A percentile compares a stretch with the other conserved stretches of the same genome.
Conservation (phyloP, 2,113 vertebrate species). For the Mormyrus lacerda region DNA sequence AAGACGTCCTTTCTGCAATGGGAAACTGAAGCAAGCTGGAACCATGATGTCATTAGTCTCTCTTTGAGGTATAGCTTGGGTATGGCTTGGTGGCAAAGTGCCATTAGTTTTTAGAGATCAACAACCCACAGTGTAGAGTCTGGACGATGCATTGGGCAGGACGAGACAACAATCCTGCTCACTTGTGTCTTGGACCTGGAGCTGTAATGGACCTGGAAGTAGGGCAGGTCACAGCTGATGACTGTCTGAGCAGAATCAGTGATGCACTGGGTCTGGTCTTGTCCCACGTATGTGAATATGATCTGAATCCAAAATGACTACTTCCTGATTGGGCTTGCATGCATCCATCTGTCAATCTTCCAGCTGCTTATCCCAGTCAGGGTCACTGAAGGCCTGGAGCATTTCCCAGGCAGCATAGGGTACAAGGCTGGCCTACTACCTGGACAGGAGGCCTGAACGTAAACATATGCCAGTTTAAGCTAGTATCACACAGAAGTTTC, state of each 20-base stretch:
- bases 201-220: background rate
- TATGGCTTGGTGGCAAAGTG: background rate
- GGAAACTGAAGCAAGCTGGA: background rate
- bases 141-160: background rate
- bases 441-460: background rate
- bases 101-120: background rate
- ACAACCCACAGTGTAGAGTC: background rate
- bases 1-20: background rate
- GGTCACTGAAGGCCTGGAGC: background rate
- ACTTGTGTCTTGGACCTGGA: background rate
- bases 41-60: background rate
- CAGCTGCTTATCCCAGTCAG: background rate
- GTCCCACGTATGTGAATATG: background rate
- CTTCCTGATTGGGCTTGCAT: background rate
- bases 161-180: background rate
- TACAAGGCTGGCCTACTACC: background rate
- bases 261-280: background rate
- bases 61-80: background rate
- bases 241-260: background rate
- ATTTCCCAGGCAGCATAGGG: background rate
- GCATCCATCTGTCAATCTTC: background rate
- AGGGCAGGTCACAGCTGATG: background rate
- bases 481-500: background rate
- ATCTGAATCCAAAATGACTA: background rate
- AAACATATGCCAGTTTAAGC: background rate